phyloP scores from a whole-genome alignment of 2,888 invertebrate species.

The Clunio marinus region DNA sequence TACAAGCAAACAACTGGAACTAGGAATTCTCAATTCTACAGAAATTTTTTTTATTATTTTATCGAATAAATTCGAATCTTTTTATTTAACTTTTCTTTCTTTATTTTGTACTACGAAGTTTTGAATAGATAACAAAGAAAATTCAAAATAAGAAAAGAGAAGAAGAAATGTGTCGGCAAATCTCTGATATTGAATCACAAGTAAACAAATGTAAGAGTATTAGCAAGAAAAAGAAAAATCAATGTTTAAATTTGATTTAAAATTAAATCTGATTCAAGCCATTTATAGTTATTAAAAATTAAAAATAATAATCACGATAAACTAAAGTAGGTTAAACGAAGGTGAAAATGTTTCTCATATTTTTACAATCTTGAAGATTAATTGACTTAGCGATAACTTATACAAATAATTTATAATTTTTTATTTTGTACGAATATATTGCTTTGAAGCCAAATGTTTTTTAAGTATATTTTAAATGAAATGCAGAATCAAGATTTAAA shows the following conservation, averaged over 20 bases:
- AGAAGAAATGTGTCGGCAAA: too few species aligned
- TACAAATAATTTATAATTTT: neutral
- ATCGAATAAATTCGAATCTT: too few species aligned
- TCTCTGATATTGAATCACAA: constrained; percentile 6
- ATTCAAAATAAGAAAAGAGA: too few species aligned
- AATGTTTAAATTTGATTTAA: constrained; percentile 12
- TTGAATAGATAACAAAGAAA: too few species aligned
- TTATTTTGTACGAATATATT: neutral
- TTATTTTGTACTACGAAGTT: too few species aligned
- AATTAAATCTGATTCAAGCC: constrained; percentile 7
- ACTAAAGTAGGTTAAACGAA: constrained; percentile 12
- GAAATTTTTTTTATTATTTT: too few species aligned
- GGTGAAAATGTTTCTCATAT: neutral
- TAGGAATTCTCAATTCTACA: constrained; percentile 21
- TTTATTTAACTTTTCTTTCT: too few species aligned
- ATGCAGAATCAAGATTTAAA: too few species aligned
- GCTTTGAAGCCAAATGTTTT: neutral
- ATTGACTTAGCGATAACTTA: neutral
- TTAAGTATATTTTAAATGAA: neutral
- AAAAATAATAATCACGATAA: neutral
- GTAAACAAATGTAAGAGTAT: constrained; percentile 5
- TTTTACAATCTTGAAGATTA: neutral
- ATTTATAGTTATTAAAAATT: neutral
- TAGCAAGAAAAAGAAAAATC: constrained; percentile 14
- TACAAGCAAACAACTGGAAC: neutral